Base-by-base conservation (phyloP, 64 coral and sea anemone species). In the Acropora tenuis region DNA sequence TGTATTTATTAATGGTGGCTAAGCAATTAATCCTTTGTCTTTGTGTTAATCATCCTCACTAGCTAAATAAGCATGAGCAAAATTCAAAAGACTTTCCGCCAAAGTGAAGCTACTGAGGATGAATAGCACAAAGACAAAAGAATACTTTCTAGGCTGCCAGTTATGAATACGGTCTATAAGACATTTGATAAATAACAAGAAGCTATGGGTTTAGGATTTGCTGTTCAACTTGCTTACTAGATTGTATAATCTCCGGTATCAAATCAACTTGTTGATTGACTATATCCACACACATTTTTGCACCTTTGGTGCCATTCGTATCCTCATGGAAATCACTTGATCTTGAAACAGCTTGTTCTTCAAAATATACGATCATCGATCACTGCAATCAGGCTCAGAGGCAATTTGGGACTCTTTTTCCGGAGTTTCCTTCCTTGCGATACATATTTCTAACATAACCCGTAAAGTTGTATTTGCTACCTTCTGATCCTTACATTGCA, bases 401-500 rank as follows among this genome's bases (percentile, higher is more conserved):
- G 53, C 50, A 77, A 77, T 57, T 49, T 77, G 17, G 47, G 9
- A 50, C 10, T 89, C 3, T 41, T 57, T 10, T 78, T 18, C 78
- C 71, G 43, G 41, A 46, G 57, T 92, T 92, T 71, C 49, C 74
- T 15, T 82, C 40, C 17, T 50, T 81, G 79, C n/a, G 55, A 15
- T 69, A 4, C 41, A 73, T 91, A 11, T 47, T 91, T 72, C 11
- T 4, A 72, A 71, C 6, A 41, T 10, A 16, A 48, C 10, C 16
- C 20, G 43, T 16, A 10, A 12, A 52, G 59, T 86, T 45, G 19
- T 76, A 19, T 69, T 30, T 69, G 67, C 17, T 69, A 2, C 67
- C 17, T 69, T 69, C 67, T 69, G 67, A 66, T 92, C 73, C 18
- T 3, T 69, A 48, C 16, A 47, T 87, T 86, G 43, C 75, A 92